These are phyloP conservation scores for Sarcophaga carnaria DNA, from an alignment of 2,888 invertebrate genomes.

Conservation along the genomic window DNA sequence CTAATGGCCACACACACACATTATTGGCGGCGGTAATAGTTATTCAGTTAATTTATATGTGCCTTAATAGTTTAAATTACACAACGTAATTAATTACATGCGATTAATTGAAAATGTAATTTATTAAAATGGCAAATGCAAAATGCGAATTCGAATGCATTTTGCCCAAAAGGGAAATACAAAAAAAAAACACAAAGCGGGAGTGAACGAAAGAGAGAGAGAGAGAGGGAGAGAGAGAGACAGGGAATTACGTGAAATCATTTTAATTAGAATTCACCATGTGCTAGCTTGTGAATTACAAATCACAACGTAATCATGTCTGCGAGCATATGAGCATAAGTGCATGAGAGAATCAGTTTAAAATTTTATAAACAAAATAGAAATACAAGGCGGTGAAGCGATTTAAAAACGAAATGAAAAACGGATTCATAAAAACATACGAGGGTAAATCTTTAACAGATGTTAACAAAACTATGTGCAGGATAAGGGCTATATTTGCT, in stretches of 20 bases:
- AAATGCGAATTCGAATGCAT: background rate
- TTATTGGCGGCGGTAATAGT: background rate
- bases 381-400: background rate
- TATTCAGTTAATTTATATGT: slow-evolving; percentile 50
- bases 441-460: too few species aligned
- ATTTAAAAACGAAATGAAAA: too few species aligned
- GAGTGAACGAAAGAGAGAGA: too few species aligned
- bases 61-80: slow-evolving; percentile 9
- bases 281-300: slow-evolving; percentile 37
- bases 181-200: too few species aligned
- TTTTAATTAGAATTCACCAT: slow-evolving; percentile 61
- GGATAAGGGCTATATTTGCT: too few species aligned
- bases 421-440: too few species aligned
- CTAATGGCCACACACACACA: background rate
- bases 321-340: background rate
- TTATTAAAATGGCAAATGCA: slow-evolving; percentile 34
- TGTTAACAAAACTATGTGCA: too few species aligned
- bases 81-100: slow-evolving; percentile 41
- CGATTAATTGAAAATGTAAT: slow-evolving; percentile 62
- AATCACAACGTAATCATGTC: background rate
- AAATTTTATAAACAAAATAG: background rate
- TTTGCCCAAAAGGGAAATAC: too few species aligned
- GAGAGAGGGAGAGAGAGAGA: too few species aligned
- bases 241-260: background rate
- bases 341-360: background rate